Percentiles rank a stretch among this genome's conserved stretches.
phyloP scores from a whole-genome alignment of 2,888 invertebrate genomes.

The Dryomyza anilis region DNA sequence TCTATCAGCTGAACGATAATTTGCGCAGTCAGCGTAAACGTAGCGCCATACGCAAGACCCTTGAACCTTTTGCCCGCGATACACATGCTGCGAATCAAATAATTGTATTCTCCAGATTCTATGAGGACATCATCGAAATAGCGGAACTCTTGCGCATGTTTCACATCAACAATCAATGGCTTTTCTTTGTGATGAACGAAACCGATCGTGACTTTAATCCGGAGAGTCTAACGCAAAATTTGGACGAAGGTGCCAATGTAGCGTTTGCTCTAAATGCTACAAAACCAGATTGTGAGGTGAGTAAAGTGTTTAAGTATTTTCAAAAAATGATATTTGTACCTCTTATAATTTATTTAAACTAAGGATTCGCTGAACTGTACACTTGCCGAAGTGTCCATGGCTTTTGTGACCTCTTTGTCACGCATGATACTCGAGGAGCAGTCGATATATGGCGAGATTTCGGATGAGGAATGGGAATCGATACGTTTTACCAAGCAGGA shows the following conservation, averaged over 20 bases:
- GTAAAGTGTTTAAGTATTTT: too few relatives aligned
- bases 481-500: conserved; percentile 74
- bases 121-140: conserved; percentile 69
- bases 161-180: conserved; percentile 77
- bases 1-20: conserved; percentile 53
- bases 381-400: conserved; percentile 69
- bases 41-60: conserved; percentile 41
- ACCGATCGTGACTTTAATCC: conserved; percentile 58
- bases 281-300: conserved; percentile 65
- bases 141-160: conserved; percentile 72
- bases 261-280: conserved; percentile 78
- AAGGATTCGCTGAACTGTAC: conserved; percentile 74
- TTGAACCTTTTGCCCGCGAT: conserved; percentile 44
- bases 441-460: conserved; percentile 75
- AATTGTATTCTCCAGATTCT: conserved; percentile 52
- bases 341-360: too few relatives aligned
- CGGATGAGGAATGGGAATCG: conserved; percentile 85
- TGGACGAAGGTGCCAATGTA: conserved; percentile 80
- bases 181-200: conserved; percentile 76
- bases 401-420: conserved; percentile 73
- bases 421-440: conserved; percentile 73
- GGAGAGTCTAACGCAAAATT: conserved; percentile 64
- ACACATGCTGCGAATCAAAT: conserved; percentile 48
- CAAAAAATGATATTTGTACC: too few relatives aligned
- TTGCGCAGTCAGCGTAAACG: conserved; percentile 49